phyloP scores from a whole-genome alignment of 2,888 invertebrate species.

The Drosophila mulleri region DNA sequence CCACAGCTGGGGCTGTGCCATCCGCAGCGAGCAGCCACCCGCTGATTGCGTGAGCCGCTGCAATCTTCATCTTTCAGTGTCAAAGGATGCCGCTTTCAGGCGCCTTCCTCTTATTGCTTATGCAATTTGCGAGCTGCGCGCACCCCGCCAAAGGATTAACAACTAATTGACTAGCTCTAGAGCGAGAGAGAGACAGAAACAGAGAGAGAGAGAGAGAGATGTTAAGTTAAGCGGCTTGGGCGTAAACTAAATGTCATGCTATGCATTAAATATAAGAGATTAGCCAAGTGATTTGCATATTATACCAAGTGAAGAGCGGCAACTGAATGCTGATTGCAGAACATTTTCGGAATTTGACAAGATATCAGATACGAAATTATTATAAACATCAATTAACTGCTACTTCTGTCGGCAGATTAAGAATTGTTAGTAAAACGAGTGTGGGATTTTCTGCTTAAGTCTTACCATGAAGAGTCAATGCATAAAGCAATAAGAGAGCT shows the following conservation, averaged over 20 bases:
- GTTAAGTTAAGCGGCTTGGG: conserved; percentile 33
- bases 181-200: neutral
- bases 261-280: neutral
- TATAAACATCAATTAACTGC: no score
- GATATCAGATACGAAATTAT: neutral
- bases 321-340: neutral
- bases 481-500: no score
- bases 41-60: conserved; percentile 62
- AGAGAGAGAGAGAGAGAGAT: neutral
- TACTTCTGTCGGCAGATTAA: no score
- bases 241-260: neutral
- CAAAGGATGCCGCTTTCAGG: conserved; percentile 43
- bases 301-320: neutral
- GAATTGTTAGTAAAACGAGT: no score
- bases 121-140: conserved; percentile 36
- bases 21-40: conserved; percentile 5
- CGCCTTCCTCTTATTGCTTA: conserved; percentile 37
- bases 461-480: no score
- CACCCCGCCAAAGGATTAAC: conserved; percentile 32
- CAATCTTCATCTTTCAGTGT: conserved; percentile 74
- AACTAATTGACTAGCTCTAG: conserved; percentile 30
- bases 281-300: conserved; percentile 4
- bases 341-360: neutral
- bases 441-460: no score
- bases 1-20: neutral